phyloP scores from a whole-genome alignment of 1,140 invertebrate genomes.

The Aleiodes sp. region DNA sequence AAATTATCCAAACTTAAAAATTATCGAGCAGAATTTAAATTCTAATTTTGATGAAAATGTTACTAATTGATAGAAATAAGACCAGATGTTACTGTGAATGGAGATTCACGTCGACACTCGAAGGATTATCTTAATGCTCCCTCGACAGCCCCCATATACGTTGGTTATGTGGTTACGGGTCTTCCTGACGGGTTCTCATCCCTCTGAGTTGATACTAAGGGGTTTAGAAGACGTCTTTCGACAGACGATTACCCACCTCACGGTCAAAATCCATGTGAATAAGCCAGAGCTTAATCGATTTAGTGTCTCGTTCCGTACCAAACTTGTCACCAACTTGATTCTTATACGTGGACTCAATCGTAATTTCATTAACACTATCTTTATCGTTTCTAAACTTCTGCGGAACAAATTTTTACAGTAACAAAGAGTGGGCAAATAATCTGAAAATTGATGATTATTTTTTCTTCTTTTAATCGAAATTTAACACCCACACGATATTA shows the following conservation, averaged over 20 bases:
- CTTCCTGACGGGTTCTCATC: not conserved
- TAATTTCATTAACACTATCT: too few relatives aligned
- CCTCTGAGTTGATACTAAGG: not conserved
- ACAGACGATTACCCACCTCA: slow-evolving; percentile 9
- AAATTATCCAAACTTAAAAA: not conserved
- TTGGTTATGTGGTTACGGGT: not conserved
- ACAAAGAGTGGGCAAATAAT: too few relatives aligned
- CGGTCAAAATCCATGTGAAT: slow-evolving; percentile 1
- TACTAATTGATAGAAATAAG: slow-evolving; percentile 1
- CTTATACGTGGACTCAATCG: too few relatives aligned
- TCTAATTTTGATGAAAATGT: not conserved
- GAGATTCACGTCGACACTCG: slow-evolving; percentile 1
- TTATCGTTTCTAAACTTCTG: too few relatives aligned
- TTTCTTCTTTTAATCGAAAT: too few relatives aligned
- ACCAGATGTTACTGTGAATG: slow-evolving; percentile 5
- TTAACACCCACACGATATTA: not conserved
- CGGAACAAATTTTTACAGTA: too few relatives aligned
- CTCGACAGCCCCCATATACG: not conserved
- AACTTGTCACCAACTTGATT: not conserved
- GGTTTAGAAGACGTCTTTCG: slow-evolving; percentile 5
- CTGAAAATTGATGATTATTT: too few relatives aligned
- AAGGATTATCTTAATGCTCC: slow-evolving; percentile 12
- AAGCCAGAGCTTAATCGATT: slow-evolving; percentile 14
- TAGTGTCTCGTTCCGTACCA: not conserved
- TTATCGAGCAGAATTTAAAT: not conserved